These are phyloP conservation scores for Nycticebus coucang DNA, from an alignment of 2,113 vertebrate species.

Conservation along the genomic window DNA sequence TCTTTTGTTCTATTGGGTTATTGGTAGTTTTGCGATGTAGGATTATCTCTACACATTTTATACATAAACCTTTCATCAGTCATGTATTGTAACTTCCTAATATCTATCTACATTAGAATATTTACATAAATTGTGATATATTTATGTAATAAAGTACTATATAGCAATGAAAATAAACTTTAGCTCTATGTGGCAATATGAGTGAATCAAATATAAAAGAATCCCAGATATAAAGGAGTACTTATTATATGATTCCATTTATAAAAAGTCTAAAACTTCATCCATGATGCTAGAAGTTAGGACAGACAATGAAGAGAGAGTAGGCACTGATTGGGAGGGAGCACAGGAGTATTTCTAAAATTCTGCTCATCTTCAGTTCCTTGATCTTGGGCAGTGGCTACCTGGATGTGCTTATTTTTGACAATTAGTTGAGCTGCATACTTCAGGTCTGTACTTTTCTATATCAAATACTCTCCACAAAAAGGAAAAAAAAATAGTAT, in stretches of 20 bases:
- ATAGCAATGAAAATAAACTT: neutral
- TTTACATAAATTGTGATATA: neutral
- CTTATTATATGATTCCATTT: neutral
- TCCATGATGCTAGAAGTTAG: neutral
- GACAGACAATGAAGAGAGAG: neutral
- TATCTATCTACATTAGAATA: neutral
- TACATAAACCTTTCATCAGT: neutral
- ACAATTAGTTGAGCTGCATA: neutral
- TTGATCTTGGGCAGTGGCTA: neutral
- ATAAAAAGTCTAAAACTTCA: neutral
- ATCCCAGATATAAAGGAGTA: neutral
- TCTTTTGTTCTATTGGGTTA: neutral
- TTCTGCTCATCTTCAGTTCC: neutral
- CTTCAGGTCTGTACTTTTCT: neutral
- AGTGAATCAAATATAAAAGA: neutral
- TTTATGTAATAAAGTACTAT: neutral
- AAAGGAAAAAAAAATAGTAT: neutral
- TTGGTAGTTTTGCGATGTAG: neutral
- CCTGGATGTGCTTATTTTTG: neutral
- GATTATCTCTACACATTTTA: neutral
- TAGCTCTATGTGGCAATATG: neutral
- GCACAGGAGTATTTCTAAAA: neutral
- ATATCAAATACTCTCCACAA: constrained; percentile 4
- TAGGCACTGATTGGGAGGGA: neutral
- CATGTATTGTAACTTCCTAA: neutral